Evolutionary conservation across 2,113 vertebrate species (phyloP), one percentile per base, ranked within the genome.

Genomic region (Ophiodon elongatus): DNA sequence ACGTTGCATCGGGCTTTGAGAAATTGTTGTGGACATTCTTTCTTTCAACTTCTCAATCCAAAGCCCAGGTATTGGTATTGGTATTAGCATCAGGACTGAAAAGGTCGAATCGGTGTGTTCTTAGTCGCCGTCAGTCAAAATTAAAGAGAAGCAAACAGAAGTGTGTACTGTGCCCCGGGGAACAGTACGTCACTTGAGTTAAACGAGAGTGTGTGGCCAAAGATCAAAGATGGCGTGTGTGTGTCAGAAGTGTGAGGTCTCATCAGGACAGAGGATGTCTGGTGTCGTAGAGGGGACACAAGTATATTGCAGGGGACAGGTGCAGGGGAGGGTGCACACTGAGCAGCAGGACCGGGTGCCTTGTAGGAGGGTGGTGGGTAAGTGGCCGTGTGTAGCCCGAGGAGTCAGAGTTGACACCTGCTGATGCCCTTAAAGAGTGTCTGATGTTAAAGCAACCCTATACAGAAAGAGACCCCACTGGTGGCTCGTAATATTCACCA

Each of bases 351-450:
- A 41, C 76, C 63, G 35, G 63, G 39, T 45, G 45, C 73, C 59
- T 85, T 73, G 11, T n/a, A 56, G 35, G 63, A 57, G 70, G 78
- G 45, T 73, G 78, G 54, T 82, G 88, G 81, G 72, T 82, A 75
- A 86, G 82, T 83, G 62, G 74, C 76, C n/a, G 25, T 56, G 41
- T 75, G 68, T 85, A 90, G 76, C 67, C 31, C 23, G 52, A 29
- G 21, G 63, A 89, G 86, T 91, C 81, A 79, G 73, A 88, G 90
- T 88, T 89, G 88, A 90, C 90, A 93, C 86, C 89, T 93, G 91
- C 88, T 93, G 81, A 79, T 74, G 74, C 54, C 39, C 43, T 72
- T 85, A 84, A 86, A 80, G 76, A 79, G 41, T 27, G 31, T 66
- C 72, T 85, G 45, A 85, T 90, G 84, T 78, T 73, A 71, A 81